phyloP scores from a whole-genome alignment of 2,797 vertebrate species.

The Myiotriccus ornatus region DNA sequence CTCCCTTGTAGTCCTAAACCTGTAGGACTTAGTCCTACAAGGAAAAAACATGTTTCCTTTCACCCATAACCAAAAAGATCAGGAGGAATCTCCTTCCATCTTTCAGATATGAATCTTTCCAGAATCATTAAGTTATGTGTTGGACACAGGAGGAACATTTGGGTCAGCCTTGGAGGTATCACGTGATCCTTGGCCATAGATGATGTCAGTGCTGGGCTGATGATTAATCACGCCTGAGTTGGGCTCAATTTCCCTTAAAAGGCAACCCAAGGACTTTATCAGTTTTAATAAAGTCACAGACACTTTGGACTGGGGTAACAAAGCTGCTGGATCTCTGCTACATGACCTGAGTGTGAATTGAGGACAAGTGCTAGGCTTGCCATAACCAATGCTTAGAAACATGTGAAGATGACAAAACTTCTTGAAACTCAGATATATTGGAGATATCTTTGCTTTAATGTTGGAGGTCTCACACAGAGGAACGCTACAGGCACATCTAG shows the following conservation, averaged over 20 bases:
- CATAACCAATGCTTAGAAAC: neutral
- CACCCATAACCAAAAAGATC: neutral
- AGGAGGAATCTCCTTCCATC: neutral
- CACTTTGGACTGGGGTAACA: neutral
- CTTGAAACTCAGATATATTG: neutral
- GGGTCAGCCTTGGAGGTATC: neutral
- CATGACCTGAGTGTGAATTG: neutral
- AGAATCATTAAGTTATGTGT: neutral
- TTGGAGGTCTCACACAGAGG: neutral
- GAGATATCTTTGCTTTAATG: neutral
- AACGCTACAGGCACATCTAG: neutral
- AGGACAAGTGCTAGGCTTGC: neutral
- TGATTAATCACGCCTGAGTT: neutral
- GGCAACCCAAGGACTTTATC: neutral
- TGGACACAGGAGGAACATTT: neutral
- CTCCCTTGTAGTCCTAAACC: too few species aligned
- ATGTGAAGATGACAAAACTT: neutral
- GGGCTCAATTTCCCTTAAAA: slow-evolving; percentile 4
- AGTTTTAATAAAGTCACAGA: neutral
- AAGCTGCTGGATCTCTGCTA: neutral
- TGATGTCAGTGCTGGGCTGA: neutral
- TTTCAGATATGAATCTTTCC: neutral
- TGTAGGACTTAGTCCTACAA: too few species aligned
- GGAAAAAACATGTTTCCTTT: neutral
- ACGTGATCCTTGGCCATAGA: neutral